Conservation (phyloP, 2,888 invertebrate genomes). For the Pemphredon lugubris region DNA sequence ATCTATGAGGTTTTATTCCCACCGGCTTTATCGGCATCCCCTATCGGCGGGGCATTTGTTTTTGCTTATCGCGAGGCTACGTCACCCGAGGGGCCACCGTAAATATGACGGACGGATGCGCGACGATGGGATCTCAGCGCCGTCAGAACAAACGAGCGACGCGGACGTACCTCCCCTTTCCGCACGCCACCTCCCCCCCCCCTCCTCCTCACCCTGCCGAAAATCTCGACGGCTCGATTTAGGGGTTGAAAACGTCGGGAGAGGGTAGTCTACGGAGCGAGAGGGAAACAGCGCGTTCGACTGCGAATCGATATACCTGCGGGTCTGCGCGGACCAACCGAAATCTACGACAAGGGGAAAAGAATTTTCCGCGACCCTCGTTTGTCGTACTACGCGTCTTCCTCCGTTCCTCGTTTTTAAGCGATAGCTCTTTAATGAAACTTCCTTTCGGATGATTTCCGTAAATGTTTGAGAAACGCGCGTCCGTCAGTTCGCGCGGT, state of each 20-base stretch:
- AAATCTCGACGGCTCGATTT: conserved; percentile 60
- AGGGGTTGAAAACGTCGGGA: conserved; percentile 35
- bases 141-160: conserved; percentile 67
- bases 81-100: conserved; percentile 69
- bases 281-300: conserved; percentile 39
- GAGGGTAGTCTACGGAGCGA: conserved; percentile 6
- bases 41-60: conserved; percentile 77
- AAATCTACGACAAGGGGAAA: conserved; percentile 16
- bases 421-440: background rate
- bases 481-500: too few species aligned
- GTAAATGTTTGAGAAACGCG: too few species aligned
- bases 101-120: conserved; percentile 75
- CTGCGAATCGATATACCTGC: conserved; percentile 60
- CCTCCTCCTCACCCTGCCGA: too few species aligned
- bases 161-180: too few species aligned
- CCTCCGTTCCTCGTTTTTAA: background rate
- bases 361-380: background rate
- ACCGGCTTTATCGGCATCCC: conserved; percentile 58
- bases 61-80: conserved; percentile 74
- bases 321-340: conserved; percentile 54
- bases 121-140: conserved; percentile 66
- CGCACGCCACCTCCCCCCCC: too few species aligned
- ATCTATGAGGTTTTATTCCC: conserved; percentile 67
- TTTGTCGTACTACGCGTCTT: background rate
- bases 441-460: background rate